Base-by-base conservation (phyloP, 1,140 invertebrate species). In the Drosophila nasuta region DNA sequence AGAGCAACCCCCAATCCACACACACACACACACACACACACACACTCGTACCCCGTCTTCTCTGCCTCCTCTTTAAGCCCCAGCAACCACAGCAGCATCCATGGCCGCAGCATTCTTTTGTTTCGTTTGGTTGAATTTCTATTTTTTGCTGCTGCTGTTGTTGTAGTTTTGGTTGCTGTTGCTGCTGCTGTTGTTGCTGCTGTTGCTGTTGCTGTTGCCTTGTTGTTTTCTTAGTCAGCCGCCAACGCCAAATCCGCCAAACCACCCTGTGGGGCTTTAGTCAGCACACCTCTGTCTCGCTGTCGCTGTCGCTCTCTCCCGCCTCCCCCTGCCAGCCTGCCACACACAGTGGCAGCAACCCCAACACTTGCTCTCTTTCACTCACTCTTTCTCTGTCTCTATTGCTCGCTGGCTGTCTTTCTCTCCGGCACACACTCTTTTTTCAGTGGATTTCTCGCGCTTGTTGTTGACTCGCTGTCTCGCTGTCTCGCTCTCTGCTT, bases 221-320 rank as follows among this genome's bases (percentile, higher is more conserved):
- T 72, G 72, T 51, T 77, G 83, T 87, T 87, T 87, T 88, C 82
- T 82, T 82, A 86, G 75, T 69, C 71, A 75, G 82, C 68, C 83
- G 83, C 83, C 79, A 87, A 87, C 79, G 79, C 68, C 79, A 88
- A 88, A 87, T 87, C 82, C 82, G 80, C 66, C 83, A 80, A 82
- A 74, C 75, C 72, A 72, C 73, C 73, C 73, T 59, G 59, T 71
- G 60, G 67, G 67, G 60, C 68, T 75, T 71, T 45, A 46, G 28
- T 13, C 3, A 33, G 10, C 45, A 8, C 52, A 30, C 38, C 41
- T 5, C 13, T 3, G 5, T 25, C 30, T 33, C 30, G 30, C 7
- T 33, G 30, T 33, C 30, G 30, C 2, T 33, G 30, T 33, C 49
- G 10, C 10, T n/a, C 6, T 8, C 45, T 13, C 5, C 7, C 11